These are phyloP conservation scores for Alouatta palliata DNA, from an alignment of 2,113 vertebrate genomes.

Conservation along the genomic window DNA sequence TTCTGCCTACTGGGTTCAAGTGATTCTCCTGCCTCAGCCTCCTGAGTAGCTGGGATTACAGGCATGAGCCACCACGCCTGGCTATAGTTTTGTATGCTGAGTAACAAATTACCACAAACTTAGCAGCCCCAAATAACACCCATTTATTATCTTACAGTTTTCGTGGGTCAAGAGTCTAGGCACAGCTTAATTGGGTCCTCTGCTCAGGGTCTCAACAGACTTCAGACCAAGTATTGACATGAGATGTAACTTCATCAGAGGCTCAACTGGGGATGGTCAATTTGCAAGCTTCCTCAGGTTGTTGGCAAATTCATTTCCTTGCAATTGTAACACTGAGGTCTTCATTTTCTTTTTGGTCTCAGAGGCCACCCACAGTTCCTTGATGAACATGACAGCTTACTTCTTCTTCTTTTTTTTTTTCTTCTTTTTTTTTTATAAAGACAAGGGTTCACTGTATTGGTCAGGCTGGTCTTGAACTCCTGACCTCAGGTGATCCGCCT, in stretches of 20 bases:
- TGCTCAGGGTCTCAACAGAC: neutral
- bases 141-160: neutral
- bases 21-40: too few species aligned
- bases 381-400: neutral
- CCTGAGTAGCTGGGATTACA: too few species aligned
- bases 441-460: too few species aligned
- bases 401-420: too few species aligned
- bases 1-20: too few species aligned
- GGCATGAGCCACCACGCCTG: too few species aligned
- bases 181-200: neutral
- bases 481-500: too few species aligned
- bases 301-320: neutral
- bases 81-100: neutral
- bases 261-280: neutral
- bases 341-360: neutral
- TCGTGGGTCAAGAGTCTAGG: neutral
- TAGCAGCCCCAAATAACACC: neutral
- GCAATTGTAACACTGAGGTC: neutral
- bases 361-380: neutral
- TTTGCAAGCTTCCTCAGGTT: neutral
- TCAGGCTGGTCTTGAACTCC: too few species aligned
- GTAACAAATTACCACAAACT: neutral
- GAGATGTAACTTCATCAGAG: neutral
- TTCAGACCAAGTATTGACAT: neutral
- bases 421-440: too few species aligned